Evolutionary conservation across 2,797 vertebrate species (phyloP).

Genomic region (Chloroceryle amazona): DNA sequence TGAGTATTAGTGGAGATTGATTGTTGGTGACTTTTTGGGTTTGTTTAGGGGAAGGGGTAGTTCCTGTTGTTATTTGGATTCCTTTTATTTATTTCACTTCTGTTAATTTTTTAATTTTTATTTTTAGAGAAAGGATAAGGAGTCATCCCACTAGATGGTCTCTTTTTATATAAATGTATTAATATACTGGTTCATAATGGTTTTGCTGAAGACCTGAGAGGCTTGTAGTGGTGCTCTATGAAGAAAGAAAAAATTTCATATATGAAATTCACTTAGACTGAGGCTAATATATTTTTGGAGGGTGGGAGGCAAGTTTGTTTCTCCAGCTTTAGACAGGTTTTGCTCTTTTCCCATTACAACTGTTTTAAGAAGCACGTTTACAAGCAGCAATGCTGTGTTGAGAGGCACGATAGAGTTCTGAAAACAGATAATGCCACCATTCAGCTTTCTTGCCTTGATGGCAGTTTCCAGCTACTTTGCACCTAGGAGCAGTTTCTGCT

Average conservation of each 20-base stretch:
- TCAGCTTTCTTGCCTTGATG: not conserved
- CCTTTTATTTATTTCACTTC: not conserved
- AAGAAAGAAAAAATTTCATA: not conserved
- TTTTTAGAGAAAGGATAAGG: not conserved
- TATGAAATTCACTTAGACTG: not conserved
- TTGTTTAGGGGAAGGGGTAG: not conserved
- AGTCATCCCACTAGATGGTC: not conserved
- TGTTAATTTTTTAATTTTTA: not conserved
- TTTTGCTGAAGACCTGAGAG: not conserved
- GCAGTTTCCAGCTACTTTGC: not conserved
- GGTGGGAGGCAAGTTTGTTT: not conserved
- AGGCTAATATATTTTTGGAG: not conserved
- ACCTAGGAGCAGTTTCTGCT: not conserved
- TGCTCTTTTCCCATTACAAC: not conserved
- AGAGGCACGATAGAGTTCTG: not conserved
- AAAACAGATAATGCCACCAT: not conserved
- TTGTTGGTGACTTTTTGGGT: not conserved
- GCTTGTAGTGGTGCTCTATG: not conserved
- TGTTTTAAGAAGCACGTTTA: not conserved
- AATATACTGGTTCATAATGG: not conserved
- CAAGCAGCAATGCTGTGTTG: not conserved
- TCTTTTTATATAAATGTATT: not conserved
- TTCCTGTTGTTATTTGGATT: not conserved
- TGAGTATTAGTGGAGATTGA: not conserved
- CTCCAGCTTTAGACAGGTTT: not conserved